Base-by-base conservation (phyloP, 2,113 vertebrate species). In the Rostratula benghalensis region DNA sequence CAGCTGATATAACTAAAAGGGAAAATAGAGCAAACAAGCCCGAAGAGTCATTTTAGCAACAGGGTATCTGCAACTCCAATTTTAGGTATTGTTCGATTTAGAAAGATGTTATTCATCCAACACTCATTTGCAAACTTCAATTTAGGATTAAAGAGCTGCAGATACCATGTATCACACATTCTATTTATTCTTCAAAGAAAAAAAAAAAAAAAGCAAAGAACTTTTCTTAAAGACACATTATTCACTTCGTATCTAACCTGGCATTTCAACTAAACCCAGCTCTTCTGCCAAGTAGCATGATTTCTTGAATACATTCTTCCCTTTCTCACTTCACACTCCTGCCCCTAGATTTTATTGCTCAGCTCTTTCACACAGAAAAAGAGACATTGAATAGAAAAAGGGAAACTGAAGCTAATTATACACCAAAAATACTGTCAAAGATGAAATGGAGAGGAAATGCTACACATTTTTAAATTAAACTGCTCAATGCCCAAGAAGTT, bases 191-290 rank as follows among this genome's bases (percentile, higher is more conserved):
- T 85, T 87, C 82, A 89, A 79, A 71, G 35, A 86, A 70, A 63
- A 87, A 27, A 53, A 54, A 54, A 54, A 46, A 46, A 46, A 19
- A 46, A 46, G 6, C 12, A 45, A 13, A 61, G 27, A 74, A 46
- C 37, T 84, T 87, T 91, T 93, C 57, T 94, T 93, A 87, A 91
- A 92, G 74, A 45, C 78, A 90, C 57, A 70, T n/a, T 83, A 92
- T 73, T 87, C 69, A 84, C 73, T 91, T 73, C 74, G 6, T 50
- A 85, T 80, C 67, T 93, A 91, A 94, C 77, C 90, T 77, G 54
- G 77, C 65, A 84, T 79, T 95, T 89, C 70, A 94, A 71, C 78
- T 85, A 87, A 91, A 89, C 13, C 20, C 80, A 71, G 35, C 64
- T 79, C 95, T 82, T 94, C 86, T 86, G 71, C 33, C 63, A 73